Percentiles rank a stretch among this genome's conserved stretches.
Evolutionary conservation across 2,113 vertebrate species (phyloP).

Genomic region (Tragelaphus buxtoni): DNA sequence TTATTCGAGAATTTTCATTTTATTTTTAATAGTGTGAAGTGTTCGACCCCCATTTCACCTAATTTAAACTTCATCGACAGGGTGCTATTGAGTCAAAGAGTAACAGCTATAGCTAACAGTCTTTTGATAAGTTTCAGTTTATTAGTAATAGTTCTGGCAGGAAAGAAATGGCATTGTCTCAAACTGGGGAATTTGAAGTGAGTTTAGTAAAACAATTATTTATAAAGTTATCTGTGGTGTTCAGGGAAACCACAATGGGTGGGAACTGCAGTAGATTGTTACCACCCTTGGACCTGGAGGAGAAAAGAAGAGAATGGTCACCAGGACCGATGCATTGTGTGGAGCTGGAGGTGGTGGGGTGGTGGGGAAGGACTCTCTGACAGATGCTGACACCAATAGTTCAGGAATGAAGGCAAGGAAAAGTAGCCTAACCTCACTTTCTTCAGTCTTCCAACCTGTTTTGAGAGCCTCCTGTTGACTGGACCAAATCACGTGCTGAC

Average conservation of each 20-base stretch:
- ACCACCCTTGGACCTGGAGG: background rate
- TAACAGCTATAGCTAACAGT: background rate
- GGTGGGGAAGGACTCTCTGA: background rate
- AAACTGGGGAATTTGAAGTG: background rate
- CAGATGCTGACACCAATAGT: background rate
- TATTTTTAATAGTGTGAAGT: background rate
- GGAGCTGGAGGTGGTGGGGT: background rate
- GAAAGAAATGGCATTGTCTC: background rate
- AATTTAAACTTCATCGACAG: background rate
- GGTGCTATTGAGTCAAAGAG: background rate
- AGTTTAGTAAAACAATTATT: background rate
- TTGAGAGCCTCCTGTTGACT: background rate
- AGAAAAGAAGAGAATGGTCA: background rate
- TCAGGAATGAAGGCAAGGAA: background rate
- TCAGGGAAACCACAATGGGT: background rate
- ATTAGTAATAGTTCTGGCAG: background rate
- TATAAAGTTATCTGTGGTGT: background rate
- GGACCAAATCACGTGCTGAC: background rate
- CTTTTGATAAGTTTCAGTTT: background rate
- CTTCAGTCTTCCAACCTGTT: background rate
- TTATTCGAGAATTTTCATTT: background rate
- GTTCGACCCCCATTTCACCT: background rate
- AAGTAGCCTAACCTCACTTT: background rate
- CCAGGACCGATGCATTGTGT: rapidly evolving
- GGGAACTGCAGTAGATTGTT: background rate